These are phyloP conservation scores for Eupleurogrammus muticus DNA, from an alignment of 2,797 vertebrate genomes.

Conservation along the genomic window DNA sequence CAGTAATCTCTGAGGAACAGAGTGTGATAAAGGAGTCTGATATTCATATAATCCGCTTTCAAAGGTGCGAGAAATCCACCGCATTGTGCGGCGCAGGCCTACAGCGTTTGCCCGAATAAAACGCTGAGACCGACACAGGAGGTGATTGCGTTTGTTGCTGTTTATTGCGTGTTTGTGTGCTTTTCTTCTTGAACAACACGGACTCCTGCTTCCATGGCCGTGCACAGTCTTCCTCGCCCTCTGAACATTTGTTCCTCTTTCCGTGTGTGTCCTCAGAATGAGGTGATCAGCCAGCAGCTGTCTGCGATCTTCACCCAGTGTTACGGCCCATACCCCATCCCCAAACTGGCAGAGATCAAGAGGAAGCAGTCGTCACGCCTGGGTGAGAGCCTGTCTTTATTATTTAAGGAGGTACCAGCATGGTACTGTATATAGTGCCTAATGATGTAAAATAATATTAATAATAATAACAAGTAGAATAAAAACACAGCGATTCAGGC, in stretches of 20 bases:
- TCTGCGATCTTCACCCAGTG: slow-evolving; percentile 87
- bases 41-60: slow-evolving; percentile 34
- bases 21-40: slow-evolving; percentile 28
- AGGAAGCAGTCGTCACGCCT: slow-evolving; percentile 82
- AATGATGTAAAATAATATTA: background rate
- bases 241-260: slow-evolving; percentile 32
- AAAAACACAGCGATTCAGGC: background rate
- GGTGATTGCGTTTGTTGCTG: slow-evolving; percentile 19
- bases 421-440: background rate
- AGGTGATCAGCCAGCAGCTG: slow-evolving; percentile 88
- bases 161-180: slow-evolving; percentile 47
- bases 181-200: slow-evolving; percentile 29
- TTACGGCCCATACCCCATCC: slow-evolving; percentile 87
- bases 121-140: slow-evolving; percentile 6
- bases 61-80: slow-evolving; percentile 15
- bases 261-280: slow-evolving; percentile 78
- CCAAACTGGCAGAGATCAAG: slow-evolving; percentile 86
- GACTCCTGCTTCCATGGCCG: slow-evolving; percentile 28
- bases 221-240: slow-evolving; percentile 7
- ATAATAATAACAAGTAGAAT: no score
- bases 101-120: slow-evolving; percentile 1
- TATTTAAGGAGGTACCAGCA: background rate
- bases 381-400: slow-evolving; percentile 69
- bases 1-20: slow-evolving; percentile 24
- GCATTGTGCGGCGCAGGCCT: background rate